Conservation (phyloP, 2,888 invertebrate genomes). For the Onchidella celtica region DNA sequence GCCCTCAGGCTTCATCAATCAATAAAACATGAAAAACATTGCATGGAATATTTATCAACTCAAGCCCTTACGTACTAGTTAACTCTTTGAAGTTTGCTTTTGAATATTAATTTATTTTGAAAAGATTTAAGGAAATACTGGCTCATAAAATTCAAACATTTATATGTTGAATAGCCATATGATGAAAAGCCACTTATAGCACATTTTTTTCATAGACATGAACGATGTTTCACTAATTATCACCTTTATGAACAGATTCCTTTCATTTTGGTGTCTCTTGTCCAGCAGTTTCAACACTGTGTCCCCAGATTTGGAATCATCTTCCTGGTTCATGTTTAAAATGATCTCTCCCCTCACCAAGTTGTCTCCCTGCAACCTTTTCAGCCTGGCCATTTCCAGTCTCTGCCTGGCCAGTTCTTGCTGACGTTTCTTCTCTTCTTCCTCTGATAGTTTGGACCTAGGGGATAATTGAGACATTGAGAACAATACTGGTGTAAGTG, state of each 20-base stretch:
- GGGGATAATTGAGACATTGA: not conserved
- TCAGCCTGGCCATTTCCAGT: conserved; percentile 63
- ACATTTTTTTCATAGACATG: no score
- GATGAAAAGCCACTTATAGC: no score
- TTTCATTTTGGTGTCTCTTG: conserved; percentile 68
- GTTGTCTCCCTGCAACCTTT: not conserved
- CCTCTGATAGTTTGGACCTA: conserved; percentile 56
- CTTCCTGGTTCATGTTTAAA: conserved; percentile 48
- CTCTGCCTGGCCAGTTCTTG: conserved; percentile 70
- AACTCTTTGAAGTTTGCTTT: not conserved
- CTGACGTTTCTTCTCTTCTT: conserved; percentile 67
- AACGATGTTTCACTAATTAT: no score
- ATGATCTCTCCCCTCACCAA: conserved; percentile 30
- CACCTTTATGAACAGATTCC: conserved; percentile 69
- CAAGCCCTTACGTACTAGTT: not conserved
- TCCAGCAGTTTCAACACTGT: conserved; percentile 67
- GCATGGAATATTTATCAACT: no score
- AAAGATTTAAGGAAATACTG: no score
- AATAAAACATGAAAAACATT: no score
- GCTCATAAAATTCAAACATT: no score
- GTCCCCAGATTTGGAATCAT: conserved; percentile 64
- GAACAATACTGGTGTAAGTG: no score
- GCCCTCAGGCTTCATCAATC: no score
- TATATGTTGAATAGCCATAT: no score
- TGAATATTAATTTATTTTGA: no score